These are phyloP conservation scores for Kryphioiulus occultus DNA, from an alignment of 2,888 invertebrate species.

Conservation along the genomic window DNA sequence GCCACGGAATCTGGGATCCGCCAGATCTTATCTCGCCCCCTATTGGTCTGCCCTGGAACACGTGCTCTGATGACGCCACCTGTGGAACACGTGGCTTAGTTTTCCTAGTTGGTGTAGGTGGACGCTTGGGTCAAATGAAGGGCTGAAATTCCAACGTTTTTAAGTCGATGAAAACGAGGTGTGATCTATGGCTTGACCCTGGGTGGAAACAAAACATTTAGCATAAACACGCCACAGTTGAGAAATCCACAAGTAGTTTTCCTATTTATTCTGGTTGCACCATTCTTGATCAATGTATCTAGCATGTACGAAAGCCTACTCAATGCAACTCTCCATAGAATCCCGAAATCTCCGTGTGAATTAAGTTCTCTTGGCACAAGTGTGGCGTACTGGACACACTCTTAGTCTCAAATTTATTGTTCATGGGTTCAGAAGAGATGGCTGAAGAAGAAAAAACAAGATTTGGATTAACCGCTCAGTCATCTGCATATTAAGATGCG, in stretches of 20 bases:
- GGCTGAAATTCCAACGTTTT: not conserved
- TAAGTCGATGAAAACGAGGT: not conserved
- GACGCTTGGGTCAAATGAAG: not conserved
- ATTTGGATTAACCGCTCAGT: not conserved
- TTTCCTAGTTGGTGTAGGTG: conserved; percentile 4
- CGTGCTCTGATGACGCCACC: conserved; percentile 13
- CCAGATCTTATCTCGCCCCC: not conserved
- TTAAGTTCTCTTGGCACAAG: not conserved
- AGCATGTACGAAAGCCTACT: not conserved
- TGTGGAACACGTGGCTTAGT: not conserved
- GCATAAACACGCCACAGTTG: not conserved
- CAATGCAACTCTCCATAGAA: not conserved
- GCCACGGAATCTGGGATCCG: not conserved
- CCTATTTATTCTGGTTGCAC: not conserved
- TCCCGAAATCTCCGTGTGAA: not conserved
- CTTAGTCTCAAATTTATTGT: not conserved
- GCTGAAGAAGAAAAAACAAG: not conserved
- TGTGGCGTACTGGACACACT: not conserved
- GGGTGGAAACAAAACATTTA: not conserved
- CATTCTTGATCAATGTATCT: not conserved
- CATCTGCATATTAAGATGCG: too few relatives aligned
- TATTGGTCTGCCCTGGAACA: not conserved
- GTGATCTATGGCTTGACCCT: not conserved
- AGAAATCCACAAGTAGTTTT: not conserved
- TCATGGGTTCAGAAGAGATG: not conserved